Base-by-base conservation (phyloP, 2,113 vertebrate genomes). In the Cyanoramphus novaezelandiae region DNA sequence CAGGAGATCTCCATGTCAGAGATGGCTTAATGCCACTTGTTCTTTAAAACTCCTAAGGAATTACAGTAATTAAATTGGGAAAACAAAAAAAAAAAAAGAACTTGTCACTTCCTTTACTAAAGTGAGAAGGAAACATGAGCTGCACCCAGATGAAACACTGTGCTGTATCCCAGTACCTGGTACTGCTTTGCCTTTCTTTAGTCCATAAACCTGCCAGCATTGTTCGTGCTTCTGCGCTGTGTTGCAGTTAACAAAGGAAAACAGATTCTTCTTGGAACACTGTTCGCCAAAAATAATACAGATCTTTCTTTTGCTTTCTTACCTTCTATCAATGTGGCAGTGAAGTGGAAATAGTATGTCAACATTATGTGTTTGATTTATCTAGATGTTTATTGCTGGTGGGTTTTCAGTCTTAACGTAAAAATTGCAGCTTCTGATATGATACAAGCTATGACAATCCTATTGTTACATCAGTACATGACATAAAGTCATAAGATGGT, bases 151-250 rank as follows among this genome's bases (percentile, higher is more conserved):
- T 44, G 11, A 27, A 35, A 44, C 4, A 16, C 71, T 44, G 2
- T 64, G 60, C 24, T 29, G 50, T 52, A 15, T 62, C 65, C 69
- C 18, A 28, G 0, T n/a, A 5, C 31, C 1, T 37, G 10, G 29
- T 8, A 7, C 24, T 60, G 74, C 27, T 85, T 69, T 60, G 39
- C 49, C 59, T 64, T 41, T 17, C 57, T 43, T 31, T 21, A 44
- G 47, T 23, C 55, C n/a, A 37, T 50, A 16, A 24, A 86, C 62
- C 52, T 47, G 80, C 68, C 76, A 70, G 77, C 29, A 8, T 6
- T 33, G 27, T 4, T 60, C 20, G 6, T 35, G 63, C 62, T 57
- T 53, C 55, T 53, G 21, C 0, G 1, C 68, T 17, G 27, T 13
- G 35, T 25, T 84, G 57, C n/a, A 35, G 9, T 39, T 70, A 64